Evolutionary conservation across 1,140 invertebrate genomes (phyloP).

Genomic region (Scaptomyza montana): DNA sequence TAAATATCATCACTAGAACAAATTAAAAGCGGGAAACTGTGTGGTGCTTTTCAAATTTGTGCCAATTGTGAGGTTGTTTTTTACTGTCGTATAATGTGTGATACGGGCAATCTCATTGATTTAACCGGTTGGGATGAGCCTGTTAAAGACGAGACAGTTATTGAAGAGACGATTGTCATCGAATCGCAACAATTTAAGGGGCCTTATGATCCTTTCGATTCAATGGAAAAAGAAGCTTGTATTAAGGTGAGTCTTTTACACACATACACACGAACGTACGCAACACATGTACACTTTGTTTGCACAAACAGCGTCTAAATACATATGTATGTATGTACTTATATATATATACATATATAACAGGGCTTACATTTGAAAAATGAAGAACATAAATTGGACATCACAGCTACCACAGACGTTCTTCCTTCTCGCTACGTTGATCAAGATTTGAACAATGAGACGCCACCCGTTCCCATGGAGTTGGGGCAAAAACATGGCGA

Average conservation of each 20-base stretch:
- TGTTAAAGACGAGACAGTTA: slow-evolving; percentile 25
- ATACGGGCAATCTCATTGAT: slow-evolving; percentile 61
- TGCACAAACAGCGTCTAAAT: not conserved
- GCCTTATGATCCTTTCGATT: slow-evolving; percentile 77
- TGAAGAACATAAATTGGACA: slow-evolving; percentile 6
- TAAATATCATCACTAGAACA: slow-evolving; percentile 31
- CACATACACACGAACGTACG: slow-evolving; percentile 2
- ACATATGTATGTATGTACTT: not conserved
- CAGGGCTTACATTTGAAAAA: slow-evolving; percentile 39
- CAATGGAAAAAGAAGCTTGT: slow-evolving; percentile 71
- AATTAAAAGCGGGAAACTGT: slow-evolving; percentile 49
- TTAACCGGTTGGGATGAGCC: slow-evolving; percentile 52
- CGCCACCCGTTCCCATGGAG: slow-evolving; percentile 52
- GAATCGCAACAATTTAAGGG: slow-evolving; percentile 47
- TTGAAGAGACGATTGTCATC: slow-evolving; percentile 14
- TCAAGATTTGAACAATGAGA: slow-evolving; percentile 52
- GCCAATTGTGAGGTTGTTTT: slow-evolving; percentile 4
- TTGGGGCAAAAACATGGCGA: not conserved
- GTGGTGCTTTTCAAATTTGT: slow-evolving; percentile 43
- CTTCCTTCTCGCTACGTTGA: slow-evolving; percentile 2
- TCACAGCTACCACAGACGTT: not conserved
- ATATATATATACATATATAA: not conserved
- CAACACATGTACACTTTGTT: slow-evolving; percentile 4
- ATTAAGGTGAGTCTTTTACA: slow-evolving; percentile 56
- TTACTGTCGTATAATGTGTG: slow-evolving; percentile 44